Evolutionary conservation across 2,797 vertebrate genomes (phyloP).

Genomic region (Pantherophis alleghaniensis): DNA sequence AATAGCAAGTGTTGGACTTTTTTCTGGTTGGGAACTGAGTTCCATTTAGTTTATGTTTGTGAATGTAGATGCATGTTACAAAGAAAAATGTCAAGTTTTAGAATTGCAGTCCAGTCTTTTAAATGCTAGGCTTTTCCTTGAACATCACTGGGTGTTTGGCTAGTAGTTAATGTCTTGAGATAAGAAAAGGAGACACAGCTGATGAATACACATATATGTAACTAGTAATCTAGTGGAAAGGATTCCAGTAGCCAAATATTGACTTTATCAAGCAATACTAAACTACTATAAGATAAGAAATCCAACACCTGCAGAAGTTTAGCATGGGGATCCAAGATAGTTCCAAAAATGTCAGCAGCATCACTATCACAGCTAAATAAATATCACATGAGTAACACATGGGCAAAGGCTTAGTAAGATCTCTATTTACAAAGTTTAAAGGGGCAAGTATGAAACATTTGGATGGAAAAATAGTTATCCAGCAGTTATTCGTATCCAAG

Average conservation of each 20-base stretch:
- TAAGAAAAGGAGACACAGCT: background rate
- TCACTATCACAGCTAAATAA: conserved; percentile 71
- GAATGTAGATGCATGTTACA: background rate
- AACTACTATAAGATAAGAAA: conserved; percentile 53
- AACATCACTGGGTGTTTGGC: background rate
- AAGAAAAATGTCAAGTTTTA: background rate
- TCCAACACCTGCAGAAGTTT: conserved; percentile 65
- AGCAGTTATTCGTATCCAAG: conserved; percentile 25
- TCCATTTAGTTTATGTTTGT: background rate
- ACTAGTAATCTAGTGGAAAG: background rate
- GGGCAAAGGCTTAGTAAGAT: conserved; percentile 49
- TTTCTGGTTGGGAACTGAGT: background rate
- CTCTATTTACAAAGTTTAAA: conserved; percentile 69
- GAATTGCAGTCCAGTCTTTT: background rate
- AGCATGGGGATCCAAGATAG: conserved; percentile 40
- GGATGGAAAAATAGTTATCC: conserved; percentile 56
- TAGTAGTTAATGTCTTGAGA: conserved; percentile 14
- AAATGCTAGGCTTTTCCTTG: background rate
- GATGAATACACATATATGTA: background rate
- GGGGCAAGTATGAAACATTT: conserved; percentile 42
- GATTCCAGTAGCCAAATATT: conserved; percentile 42
- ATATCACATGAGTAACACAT: conserved; percentile 67
- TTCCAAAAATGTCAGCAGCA: conserved; percentile 63
- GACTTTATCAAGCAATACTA: conserved; percentile 39
- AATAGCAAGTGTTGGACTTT: background rate